phyloP scores from a whole-genome alignment of 2,797 vertebrate genomes.

The Sebastolobus alascanus region DNA sequence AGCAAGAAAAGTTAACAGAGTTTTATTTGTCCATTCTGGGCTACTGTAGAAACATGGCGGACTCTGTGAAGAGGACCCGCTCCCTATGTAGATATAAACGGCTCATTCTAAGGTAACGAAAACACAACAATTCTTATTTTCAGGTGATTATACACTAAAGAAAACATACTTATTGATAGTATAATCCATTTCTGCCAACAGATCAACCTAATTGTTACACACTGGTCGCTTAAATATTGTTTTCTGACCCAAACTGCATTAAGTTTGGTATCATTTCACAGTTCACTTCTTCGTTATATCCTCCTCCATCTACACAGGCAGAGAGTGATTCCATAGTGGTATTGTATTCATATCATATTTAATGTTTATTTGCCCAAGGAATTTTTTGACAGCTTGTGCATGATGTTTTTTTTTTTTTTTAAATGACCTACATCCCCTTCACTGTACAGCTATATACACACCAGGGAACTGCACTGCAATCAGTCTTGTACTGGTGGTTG shows the following conservation, averaged over 20 bases:
- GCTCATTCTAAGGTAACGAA: too few relatives aligned
- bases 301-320: neutral
- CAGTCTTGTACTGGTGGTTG: conserved; percentile 61
- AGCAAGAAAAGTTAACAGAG: too few relatives aligned
- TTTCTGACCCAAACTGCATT: neutral
- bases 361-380: conserved; percentile 59
- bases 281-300: conserved; percentile 8
- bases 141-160: too few relatives aligned
- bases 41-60: too few relatives aligned
- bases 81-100: too few relatives aligned
- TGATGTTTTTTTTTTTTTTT: conserved; percentile 39
- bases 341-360: conserved; percentile 47
- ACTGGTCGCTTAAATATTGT: neutral
- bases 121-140: too few relatives aligned
- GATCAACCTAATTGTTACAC: too few relatives aligned
- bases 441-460: conserved; percentile 54
- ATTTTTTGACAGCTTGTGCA: conserved; percentile 61
- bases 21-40: too few relatives aligned
- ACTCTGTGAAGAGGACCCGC: too few relatives aligned
- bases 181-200: too few relatives aligned
- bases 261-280: conserved; percentile 14
- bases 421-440: conserved; percentile 66
- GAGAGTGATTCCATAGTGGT: neutral
- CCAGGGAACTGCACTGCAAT: conserved; percentile 61
- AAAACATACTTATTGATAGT: too few relatives aligned